Conservation (phyloP, 92 coral and sea anemone species). For the Epizoanthus illoricatus region DNA sequence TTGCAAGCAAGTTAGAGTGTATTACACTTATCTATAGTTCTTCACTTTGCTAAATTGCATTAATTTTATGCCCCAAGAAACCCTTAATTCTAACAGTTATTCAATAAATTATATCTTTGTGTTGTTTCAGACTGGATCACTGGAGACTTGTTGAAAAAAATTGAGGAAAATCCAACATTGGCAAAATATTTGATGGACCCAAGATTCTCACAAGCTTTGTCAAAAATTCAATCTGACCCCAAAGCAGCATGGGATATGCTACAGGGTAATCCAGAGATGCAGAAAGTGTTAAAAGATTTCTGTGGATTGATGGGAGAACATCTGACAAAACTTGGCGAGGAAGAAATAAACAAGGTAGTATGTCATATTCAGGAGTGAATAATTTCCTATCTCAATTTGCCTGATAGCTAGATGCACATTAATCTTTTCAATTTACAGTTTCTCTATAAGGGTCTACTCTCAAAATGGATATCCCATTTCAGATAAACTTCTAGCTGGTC, state of each 20-base stretch:
- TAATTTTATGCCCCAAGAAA: too few species aligned
- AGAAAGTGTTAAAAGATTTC: conserved; percentile 65
- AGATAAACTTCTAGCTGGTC: too few species aligned
- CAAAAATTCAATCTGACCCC: conserved; percentile 60
- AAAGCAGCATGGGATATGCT: conserved; percentile 64
- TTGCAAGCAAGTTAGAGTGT: too few species aligned
- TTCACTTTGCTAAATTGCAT: too few species aligned
- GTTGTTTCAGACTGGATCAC: conserved; percentile 75
- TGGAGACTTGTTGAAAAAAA: conserved; percentile 69
- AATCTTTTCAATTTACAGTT: too few species aligned
- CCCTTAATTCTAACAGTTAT: too few species aligned
- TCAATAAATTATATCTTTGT: neutral
- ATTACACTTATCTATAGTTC: too few species aligned
- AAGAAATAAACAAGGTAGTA: conserved; percentile 17
- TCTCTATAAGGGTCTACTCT: too few species aligned
- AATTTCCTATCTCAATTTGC: too few species aligned
- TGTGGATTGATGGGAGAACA: conserved; percentile 78
- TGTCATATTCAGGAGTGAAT: neutral
- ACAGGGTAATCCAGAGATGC: conserved; percentile 67
- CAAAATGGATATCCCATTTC: too few species aligned
- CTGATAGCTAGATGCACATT: too few species aligned
- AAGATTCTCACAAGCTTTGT: conserved; percentile 69
- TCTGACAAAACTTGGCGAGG: conserved; percentile 68
- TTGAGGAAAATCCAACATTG: conserved; percentile 68
- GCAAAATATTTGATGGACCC: conserved; percentile 74